Base-by-base conservation (phyloP, 1,140 invertebrate genomes). In the Aricia agestis region DNA sequence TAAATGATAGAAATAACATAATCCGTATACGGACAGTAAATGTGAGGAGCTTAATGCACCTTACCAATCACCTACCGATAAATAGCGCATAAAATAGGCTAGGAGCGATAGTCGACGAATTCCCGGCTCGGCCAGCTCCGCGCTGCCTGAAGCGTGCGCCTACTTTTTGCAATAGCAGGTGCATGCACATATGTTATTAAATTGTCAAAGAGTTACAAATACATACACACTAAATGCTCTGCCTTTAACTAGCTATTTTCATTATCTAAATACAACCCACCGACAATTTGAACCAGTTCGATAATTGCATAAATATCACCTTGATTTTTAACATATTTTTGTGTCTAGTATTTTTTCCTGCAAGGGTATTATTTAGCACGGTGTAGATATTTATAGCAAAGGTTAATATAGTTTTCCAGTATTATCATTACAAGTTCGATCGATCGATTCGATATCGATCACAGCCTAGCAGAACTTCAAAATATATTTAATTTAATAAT, bases 101-200 rank as follows among this genome's bases (percentile, higher is more conserved):
- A 83, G 79, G 79, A 80, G 77, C 74, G 78, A 80, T 77, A 73
- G 81, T 80, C 86, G 87, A 89, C 89, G 85, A 88, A 91, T 91
- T 86, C 87, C 83, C 76, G 83, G 80, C 87, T 82, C 76, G 83
- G 81, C 85, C 84, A 82, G 36, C 36, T 36, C 36, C 36, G 36
- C 85, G 75, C 80, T 76, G 86, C 85, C 84, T 84, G 84, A 89
- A 89, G 86, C 89, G 82, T 88, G 87, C 80, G 77, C 82, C 80
- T 87, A 85, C 82, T 89, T 91, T 91, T 91, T 91, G 86, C 85
- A 87, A 72, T 57, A 78, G 86, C 89, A 91, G 89, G 89, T 91
- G 89, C 81, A 78, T 58, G 78, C 77, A 81, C 87, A 91, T 89
- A 89, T 91, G 89, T 86, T 88, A 87, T 91, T 90, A 91, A 89